These are phyloP conservation scores for Zapus hudsonius DNA, from an alignment of 2,113 vertebrate genomes.

Conservation along the genomic window DNA sequence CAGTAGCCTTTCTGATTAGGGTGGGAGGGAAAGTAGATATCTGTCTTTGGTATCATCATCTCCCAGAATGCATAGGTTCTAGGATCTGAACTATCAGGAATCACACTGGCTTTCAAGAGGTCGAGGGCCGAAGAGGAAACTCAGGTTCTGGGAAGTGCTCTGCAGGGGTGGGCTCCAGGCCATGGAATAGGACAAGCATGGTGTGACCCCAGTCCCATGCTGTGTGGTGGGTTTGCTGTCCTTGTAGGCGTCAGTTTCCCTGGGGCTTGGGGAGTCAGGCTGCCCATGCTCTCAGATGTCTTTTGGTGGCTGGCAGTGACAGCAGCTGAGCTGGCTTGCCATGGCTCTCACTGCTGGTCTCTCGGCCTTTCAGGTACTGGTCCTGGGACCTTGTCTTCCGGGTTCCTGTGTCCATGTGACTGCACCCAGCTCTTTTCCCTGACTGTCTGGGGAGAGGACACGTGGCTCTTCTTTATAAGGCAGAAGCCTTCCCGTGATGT, in stretches of 20 bases:
- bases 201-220: too few relatives aligned
- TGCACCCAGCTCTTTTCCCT: background rate
- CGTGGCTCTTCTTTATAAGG: background rate
- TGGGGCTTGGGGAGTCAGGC: background rate
- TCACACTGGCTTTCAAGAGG: background rate
- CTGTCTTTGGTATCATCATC: background rate
- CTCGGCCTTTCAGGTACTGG: too few relatives aligned
- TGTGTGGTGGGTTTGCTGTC: background rate
- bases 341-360: background rate
- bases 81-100: background rate
- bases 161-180: background rate
- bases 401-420: background rate
- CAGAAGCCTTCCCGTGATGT: background rate
- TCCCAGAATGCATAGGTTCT: background rate
- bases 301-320: too few relatives aligned
- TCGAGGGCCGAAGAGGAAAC: background rate
- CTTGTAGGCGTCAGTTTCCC: background rate
- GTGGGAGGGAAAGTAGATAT: background rate
- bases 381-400: background rate
- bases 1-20: background rate
- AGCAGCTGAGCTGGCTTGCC: background rate
- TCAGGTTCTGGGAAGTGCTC: background rate
- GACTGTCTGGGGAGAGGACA: background rate
- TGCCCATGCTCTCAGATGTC: background rate
- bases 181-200: background rate